phyloP scores from a whole-genome alignment of 2,888 invertebrate genomes.

The Rhaphigaster nebulosa region DNA sequence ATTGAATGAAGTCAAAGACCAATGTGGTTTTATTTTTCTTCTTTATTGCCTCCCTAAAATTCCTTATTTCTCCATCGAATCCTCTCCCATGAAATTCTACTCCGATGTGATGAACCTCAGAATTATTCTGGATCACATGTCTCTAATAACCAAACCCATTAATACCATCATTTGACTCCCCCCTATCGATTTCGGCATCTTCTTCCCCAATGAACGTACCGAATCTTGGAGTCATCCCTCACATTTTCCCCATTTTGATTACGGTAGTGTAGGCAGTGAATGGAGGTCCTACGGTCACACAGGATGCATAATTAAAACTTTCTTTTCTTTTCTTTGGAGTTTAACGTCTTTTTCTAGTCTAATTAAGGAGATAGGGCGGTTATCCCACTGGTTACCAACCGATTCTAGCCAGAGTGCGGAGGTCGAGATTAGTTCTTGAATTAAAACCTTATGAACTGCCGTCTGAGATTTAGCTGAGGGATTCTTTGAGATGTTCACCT shows the following conservation, averaged over 20 bases:
- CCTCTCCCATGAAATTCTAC: background rate
- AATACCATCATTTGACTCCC: background rate
- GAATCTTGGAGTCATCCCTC: background rate
- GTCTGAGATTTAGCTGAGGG: background rate
- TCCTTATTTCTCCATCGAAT: background rate
- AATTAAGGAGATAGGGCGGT: no score
- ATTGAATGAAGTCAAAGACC: background rate
- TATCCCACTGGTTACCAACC: no score
- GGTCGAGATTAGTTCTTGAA: no score
- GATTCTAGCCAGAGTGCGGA: no score
- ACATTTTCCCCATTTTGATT: no score
- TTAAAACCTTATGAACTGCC: background rate
- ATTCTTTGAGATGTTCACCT: background rate
- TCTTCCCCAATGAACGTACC: background rate
- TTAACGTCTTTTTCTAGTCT: no score
- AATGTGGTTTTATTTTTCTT: background rate
- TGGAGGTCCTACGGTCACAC: background rate
- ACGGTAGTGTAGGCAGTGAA: background rate
- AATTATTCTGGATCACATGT: background rate
- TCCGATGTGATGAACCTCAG: background rate
- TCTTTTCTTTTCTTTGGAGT: no score
- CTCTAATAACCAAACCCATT: background rate
- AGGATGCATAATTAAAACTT: no score
- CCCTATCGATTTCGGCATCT: background rate
- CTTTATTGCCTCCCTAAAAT: background rate